Evolutionary conservation across 1,140 invertebrate species (phyloP), one percentile per base, ranked within the genome.

Genomic region (Stegodyphus dumicola): DNA sequence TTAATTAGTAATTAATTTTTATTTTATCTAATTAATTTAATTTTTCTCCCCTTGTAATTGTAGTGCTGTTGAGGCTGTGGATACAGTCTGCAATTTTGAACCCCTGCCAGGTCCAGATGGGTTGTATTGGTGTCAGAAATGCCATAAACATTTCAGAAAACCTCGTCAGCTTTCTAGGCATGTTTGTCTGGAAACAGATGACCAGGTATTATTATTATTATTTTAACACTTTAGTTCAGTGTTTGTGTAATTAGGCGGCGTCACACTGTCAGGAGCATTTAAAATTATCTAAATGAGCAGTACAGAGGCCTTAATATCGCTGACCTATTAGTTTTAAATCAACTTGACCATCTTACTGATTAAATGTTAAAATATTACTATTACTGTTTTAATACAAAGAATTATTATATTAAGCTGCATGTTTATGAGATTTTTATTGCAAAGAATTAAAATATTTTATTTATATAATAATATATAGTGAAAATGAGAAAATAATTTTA

Each of bases 91-190:
- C 33, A 33, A 33, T 33, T 33, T 33, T 67, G 7, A 7, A 51
- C 53, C 56, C 17, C 15, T 65, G 4, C 5, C 56, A 6, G 56
- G 18, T 33, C 17, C 54, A 18, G 71, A 83, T 75, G 80, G 80
- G 4, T 67, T 83, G 9, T 83, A 66, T 33, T 67, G 71, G 71
- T 83, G 80, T 83, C 17, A 83, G 10, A 83, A 53, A 65, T 83
- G 80, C 56, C 60, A 75, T 52, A 52, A 51, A 10, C 64, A 66
- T 54, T 83, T 83, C 18, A 83, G 56, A n/a, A 83, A 83, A 67
- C 11, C 71, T 48, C 71, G 80, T 0, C 80, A 83, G 56, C 54
- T 75, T 66, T 66, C 2, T n/a, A 65, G n/a, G n/a, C 80, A 83
- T 75, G n/a, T 83, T 66, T 83, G 80, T 75, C 17, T 52, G 7